Evolutionary conservation across 2,113 vertebrate genomes (phyloP), one percentile per base, ranked within the genome.

Genomic region (Oplegnathus fasciatus): DNA sequence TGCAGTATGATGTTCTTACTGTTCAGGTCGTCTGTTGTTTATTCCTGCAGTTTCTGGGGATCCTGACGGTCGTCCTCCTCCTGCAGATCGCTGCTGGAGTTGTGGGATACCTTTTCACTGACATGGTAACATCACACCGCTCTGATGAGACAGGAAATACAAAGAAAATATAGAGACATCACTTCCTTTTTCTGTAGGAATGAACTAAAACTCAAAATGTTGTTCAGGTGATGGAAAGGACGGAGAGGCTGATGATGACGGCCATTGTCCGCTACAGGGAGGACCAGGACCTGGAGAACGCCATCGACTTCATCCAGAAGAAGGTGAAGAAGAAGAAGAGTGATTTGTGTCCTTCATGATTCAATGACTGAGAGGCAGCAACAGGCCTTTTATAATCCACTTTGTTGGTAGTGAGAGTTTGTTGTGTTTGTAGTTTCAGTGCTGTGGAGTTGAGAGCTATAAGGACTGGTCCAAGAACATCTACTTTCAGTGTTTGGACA

Each of bases 271-370:
- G 62, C 18, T 97, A 97, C 87, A 92, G 96, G 71, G 96, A 97
- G 58, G 96, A 97, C 86, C 83, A 80, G 28, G 96, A 97, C 83
- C 90, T 97, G 89, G 96, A 97, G 83, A 97, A 97, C 77, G 92
- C 95, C 80, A 96, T 97, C 17, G 95, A 97, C 90, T 97, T 96
- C 75, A 80, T 96, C 37, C 96, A 97, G 93, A 97, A 96, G 92
- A 97, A 97, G 96, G 97, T 97, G 46, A 70, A 46, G 40, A 46
- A 10, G 57, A 26, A 9, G 18, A 32, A 9, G 18, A 32, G 6
- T 5, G 22, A 42, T 2, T 50, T n/a, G 30, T 28, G 10, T 42
- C 24, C 6, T 37, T 37, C 3, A 37, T 37, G 6, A 37, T 37
- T 37, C 34, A 37, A 6, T 37, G 6, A 4, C 3, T 37, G 34